A percentile compares a stretch with the other conserved stretches of the same genome.
phyloP scores from a whole-genome alignment of 2,797 vertebrate genomes.

The Enteromius fasciolatus region DNA sequence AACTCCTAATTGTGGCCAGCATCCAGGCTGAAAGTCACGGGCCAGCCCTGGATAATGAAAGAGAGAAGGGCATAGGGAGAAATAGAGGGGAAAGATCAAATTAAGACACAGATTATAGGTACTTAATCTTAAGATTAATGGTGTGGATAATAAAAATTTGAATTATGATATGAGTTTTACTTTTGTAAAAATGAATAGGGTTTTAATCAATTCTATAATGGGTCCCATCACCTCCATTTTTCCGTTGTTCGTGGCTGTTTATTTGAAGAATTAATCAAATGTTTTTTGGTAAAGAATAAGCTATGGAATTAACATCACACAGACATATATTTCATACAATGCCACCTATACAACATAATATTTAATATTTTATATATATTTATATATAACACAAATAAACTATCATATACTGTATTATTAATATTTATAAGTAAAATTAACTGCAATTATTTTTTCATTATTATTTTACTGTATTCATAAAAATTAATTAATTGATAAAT shows the following conservation, averaged over 20 bases:
- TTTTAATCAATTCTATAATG: slow-evolving; percentile 42
- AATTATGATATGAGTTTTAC: slow-evolving; percentile 48
- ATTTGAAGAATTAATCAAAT: slow-evolving; percentile 5
- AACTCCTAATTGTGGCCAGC: slow-evolving; percentile 51
- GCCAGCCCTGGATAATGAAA: slow-evolving; percentile 55
- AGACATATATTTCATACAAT: background rate
- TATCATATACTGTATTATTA: background rate
- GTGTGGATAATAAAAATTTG: slow-evolving; percentile 44
- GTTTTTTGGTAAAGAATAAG: background rate
- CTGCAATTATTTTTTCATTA: background rate
- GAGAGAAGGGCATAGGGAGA: slow-evolving; percentile 18
- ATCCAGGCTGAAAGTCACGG: slow-evolving; percentile 47
- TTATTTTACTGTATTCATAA: background rate
- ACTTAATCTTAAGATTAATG: slow-evolving; percentile 52
- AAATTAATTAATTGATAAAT: background rate
- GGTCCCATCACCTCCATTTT: slow-evolving; percentile 18
- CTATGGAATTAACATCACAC: background rate
- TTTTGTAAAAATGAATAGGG: slow-evolving; percentile 46
- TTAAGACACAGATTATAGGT: slow-evolving; percentile 4
- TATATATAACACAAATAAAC: background rate
- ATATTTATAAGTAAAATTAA: background rate
- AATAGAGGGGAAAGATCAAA: background rate
- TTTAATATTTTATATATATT: background rate
- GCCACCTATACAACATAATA: background rate
- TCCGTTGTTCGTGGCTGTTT: slow-evolving; percentile 7